A percentile compares a stretch with the other conserved stretches of the same genome.
Evolutionary conservation across 2,113 vertebrate genomes (phyloP).

Genomic region (Murina feae): DNA sequence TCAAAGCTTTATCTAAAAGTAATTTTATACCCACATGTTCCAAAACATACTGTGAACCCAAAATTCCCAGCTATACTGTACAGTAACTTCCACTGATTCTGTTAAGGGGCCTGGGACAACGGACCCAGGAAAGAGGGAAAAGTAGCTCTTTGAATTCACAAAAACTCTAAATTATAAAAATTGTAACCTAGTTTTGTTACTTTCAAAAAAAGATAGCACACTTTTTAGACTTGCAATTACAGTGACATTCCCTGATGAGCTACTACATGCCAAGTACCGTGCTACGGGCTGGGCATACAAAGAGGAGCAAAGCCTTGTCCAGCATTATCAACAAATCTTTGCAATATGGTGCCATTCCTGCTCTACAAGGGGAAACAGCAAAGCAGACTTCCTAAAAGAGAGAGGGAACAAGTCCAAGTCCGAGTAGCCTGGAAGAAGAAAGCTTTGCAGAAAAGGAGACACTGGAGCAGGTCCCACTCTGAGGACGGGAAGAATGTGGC

Average conservation of each 20-base stretch:
- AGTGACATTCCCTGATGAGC: background rate
- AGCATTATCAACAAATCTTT: background rate
- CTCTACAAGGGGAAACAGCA: background rate
- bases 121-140: background rate
- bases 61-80: background rate
- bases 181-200: background rate
- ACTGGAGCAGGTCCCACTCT: background rate
- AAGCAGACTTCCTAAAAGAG: background rate
- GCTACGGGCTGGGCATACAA: background rate
- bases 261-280: background rate
- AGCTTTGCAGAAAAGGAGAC: background rate
- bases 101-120: background rate
- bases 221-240: background rate
- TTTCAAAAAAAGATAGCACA: background rate
- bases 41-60: background rate
- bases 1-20: background rate
- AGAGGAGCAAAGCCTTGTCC: background rate
- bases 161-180: background rate
- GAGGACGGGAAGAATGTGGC: background rate
- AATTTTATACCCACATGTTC: background rate
- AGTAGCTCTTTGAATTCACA: background rate
- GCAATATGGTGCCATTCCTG: background rate
- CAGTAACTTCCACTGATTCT: background rate
- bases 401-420: background rate
- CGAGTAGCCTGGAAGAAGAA: background rate